phyloP scores from a whole-genome alignment of 2,797 vertebrate species.

The Lerista edwardsae region DNA sequence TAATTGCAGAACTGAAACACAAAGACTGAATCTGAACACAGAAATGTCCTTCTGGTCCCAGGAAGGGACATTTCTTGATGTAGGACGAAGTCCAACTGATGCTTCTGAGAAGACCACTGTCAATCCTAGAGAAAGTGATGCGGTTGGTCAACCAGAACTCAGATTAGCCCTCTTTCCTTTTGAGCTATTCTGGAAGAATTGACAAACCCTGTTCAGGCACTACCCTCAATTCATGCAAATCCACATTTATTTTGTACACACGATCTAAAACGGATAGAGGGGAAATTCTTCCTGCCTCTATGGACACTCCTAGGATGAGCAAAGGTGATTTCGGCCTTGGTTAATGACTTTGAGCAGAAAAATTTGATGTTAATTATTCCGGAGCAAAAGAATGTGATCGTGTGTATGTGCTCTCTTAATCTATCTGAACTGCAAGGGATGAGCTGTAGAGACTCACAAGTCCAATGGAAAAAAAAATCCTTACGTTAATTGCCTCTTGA shows the following conservation, averaged over 20 bases:
- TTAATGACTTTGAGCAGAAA: neutral
- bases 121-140: neutral
- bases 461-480: neutral
- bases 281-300: neutral
- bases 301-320: neutral
- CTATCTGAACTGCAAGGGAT: neutral
- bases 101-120: neutral
- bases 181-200: neutral
- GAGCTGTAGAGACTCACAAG: neutral
- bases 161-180: neutral
- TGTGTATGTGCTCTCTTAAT: neutral
- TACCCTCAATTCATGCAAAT: neutral
- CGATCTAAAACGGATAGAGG: neutral
- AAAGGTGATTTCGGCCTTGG: neutral
- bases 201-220: neutral
- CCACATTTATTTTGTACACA: neutral
- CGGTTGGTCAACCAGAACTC: slow-evolving; percentile 2
- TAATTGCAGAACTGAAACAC: slow-evolving; percentile 11
- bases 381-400: neutral
- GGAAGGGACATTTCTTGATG: neutral
- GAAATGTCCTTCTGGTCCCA: neutral
- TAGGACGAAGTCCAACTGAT: neutral
- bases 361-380: neutral
- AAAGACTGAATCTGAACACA: neutral
- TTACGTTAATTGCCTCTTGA: neutral